phyloP scores from a whole-genome alignment of 1,140 invertebrate species.

The Sycophaga agraensis region DNA sequence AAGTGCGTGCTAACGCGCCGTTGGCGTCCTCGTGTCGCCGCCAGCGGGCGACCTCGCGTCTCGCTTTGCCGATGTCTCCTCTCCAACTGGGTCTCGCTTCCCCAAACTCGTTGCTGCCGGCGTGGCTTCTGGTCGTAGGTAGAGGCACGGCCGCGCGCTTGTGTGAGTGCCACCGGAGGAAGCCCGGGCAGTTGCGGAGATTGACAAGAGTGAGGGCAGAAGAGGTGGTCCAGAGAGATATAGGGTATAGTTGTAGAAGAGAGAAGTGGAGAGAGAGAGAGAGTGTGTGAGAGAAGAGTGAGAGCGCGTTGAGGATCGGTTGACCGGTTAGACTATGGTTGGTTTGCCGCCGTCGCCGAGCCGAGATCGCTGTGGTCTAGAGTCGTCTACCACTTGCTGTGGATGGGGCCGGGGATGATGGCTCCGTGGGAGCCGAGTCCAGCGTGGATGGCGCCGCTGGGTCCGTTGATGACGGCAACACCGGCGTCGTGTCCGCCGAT shows the following conservation, averaged over 20 bases:
- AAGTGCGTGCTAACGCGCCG: slow-evolving; percentile 1
- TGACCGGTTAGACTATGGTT: slow-evolving; percentile 55
- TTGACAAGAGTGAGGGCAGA: slow-evolving; percentile 1
- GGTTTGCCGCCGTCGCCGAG: slow-evolving; percentile 58
- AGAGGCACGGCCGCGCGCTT: slow-evolving; percentile 3
- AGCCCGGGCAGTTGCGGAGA: slow-evolving; percentile 13
- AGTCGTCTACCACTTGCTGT: slow-evolving; percentile 55
- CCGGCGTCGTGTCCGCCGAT: slow-evolving; percentile 57
- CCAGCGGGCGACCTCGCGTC: background rate
- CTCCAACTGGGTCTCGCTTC: background rate
- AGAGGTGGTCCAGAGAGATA: slow-evolving; percentile 19
- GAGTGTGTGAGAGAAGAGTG: slow-evolving; percentile 5
- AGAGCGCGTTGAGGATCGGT: slow-evolving; percentile 51
- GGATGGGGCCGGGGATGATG: slow-evolving; percentile 53
- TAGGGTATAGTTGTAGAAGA: too few relatives aligned
- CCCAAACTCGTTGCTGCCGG: too few relatives aligned
- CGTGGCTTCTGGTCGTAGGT: too few relatives aligned
- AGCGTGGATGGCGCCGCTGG: slow-evolving; percentile 58
- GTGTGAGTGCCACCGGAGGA: slow-evolving; percentile 3
- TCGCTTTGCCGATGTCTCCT: background rate
- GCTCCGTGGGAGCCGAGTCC: slow-evolving; percentile 58
- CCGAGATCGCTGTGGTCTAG: slow-evolving; percentile 52
- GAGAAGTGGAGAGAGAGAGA: too few relatives aligned
- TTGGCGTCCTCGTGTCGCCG: background rate
- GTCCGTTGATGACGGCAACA: slow-evolving; percentile 59